These are phyloP conservation scores for Dryobotodes eremita DNA, from an alignment of 2,888 invertebrate genomes.

Conservation along the genomic window DNA sequence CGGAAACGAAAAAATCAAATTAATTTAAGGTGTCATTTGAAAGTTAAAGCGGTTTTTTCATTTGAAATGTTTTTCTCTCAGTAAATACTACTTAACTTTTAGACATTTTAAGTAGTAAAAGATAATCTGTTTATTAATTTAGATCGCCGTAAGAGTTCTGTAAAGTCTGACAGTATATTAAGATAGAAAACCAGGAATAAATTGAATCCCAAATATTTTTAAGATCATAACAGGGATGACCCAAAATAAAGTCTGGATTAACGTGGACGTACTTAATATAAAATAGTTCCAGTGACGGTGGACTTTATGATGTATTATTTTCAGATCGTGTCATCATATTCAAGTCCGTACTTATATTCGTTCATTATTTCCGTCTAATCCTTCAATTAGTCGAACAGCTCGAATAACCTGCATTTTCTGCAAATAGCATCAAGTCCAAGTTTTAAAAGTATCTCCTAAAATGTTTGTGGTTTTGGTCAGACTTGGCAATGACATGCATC, in stretches of 20 bases:
- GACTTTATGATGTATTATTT: background rate
- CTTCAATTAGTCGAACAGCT: background rate
- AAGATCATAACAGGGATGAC: background rate
- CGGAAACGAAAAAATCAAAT: conserved; percentile 33
- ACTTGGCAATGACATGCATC: background rate
- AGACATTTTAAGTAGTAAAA: background rate
- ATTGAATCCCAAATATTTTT: background rate
- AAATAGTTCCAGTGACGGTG: background rate
- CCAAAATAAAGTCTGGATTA: too few species aligned
- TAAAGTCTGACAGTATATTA: background rate
- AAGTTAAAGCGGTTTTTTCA: conserved; percentile 40
- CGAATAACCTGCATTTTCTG: background rate
- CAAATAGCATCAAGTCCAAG: background rate
- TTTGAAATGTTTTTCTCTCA: background rate
- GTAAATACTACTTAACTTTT: background rate
- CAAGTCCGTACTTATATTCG: background rate
- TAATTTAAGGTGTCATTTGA: conserved; percentile 45
- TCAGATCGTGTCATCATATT: background rate
- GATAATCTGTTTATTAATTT: background rate
- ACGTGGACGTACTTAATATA: background rate
- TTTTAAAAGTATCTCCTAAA: background rate
- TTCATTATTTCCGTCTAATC: background rate
- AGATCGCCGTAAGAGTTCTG: background rate
- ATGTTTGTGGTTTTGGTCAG: background rate
- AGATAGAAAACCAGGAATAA: background rate